Percentiles rank a stretch among this genome's conserved stretches.
phyloP scores from a whole-genome alignment of 2,888 invertebrate species.

The Ethmia dodecea region DNA sequence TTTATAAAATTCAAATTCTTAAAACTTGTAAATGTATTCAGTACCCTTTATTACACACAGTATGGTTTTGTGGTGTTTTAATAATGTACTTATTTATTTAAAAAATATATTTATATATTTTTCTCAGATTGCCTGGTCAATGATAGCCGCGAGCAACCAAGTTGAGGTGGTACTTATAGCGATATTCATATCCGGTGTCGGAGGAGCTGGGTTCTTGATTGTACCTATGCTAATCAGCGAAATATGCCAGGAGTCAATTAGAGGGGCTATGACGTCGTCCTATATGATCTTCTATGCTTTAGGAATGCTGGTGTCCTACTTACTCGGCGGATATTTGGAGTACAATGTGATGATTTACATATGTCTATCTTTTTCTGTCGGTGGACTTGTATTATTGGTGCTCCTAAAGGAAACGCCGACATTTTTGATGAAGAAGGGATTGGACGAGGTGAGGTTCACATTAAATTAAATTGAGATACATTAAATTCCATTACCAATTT shows the following conservation, averaged over 20 bases:
- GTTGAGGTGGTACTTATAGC: conserved; percentile 45
- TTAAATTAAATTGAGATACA: not conserved
- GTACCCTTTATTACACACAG: no score
- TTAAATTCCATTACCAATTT: not conserved
- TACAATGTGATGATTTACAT: conserved; percentile 44
- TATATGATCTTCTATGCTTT: conserved; percentile 40
- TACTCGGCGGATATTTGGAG: conserved; percentile 41
- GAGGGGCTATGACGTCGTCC: conserved; percentile 48
- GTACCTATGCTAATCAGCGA: conserved; percentile 48
- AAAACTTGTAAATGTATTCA: no score
- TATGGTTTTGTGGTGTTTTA: no score
- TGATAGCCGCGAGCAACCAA: conserved; percentile 29
- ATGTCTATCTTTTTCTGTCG: conserved; percentile 29
- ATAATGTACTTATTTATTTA: no score
- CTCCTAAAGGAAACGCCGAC: conserved; percentile 48
- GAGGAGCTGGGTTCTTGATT: conserved; percentile 34
- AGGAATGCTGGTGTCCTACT: conserved; percentile 48
- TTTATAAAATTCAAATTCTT: no score
- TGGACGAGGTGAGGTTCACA: conserved; percentile 45
- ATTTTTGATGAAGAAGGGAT: conserved; percentile 43
- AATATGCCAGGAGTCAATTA: conserved; percentile 48
- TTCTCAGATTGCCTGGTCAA: conserved; percentile 43
- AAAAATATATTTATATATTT: no score
- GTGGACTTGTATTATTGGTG: conserved; percentile 27
- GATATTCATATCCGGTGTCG: conserved; percentile 42